Evolutionary conservation across 1,140 invertebrate species (phyloP).

Genomic region (Zophobas morio): DNA sequence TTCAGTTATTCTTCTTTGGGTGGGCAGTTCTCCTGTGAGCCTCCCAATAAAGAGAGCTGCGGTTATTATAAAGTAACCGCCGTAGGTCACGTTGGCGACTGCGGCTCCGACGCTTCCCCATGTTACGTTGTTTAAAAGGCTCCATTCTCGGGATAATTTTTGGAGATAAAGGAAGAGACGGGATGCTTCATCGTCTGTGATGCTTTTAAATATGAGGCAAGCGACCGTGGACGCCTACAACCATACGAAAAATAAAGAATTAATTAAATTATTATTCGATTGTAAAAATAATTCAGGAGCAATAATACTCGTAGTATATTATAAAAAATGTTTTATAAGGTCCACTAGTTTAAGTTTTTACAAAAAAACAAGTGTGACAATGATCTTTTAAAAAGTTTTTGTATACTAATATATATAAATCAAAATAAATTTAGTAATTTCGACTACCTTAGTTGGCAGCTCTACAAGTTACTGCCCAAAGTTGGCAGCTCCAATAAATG

Average conservation of each 20-base stretch:
- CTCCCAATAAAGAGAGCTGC: constrained; percentile 77
- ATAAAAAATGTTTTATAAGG: too few relatives aligned
- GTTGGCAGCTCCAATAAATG: too few relatives aligned
- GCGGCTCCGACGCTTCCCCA: constrained; percentile 76
- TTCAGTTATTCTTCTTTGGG: constrained; percentile 77
- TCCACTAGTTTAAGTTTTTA: too few relatives aligned
- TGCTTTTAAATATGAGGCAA: constrained; percentile 77
- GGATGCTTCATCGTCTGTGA: constrained; percentile 80
- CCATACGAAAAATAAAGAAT: neutral
- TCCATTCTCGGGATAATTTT: constrained; percentile 82
- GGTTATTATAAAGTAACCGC: constrained; percentile 81
- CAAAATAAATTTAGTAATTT: too few relatives aligned
- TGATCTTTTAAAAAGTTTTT: too few relatives aligned
- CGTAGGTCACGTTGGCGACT: constrained; percentile 77
- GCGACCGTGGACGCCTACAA: constrained; percentile 76
- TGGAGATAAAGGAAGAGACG: constrained; percentile 77
- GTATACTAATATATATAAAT: too few relatives aligned
- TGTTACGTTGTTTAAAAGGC: constrained; percentile 79
- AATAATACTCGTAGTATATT: too few relatives aligned
- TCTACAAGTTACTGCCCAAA: too few relatives aligned
- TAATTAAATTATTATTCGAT: neutral
- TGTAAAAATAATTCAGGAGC: too few relatives aligned
- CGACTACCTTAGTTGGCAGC: too few relatives aligned
- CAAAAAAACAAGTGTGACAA: too few relatives aligned
- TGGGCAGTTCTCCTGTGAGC: constrained; percentile 76